Percentiles rank a stretch among this genome's conserved stretches.
These are phyloP conservation scores for Caenorhabditis virilis DNA, from an alignment of 2,888 invertebrate genomes.

Conservation along the genomic window DNA sequence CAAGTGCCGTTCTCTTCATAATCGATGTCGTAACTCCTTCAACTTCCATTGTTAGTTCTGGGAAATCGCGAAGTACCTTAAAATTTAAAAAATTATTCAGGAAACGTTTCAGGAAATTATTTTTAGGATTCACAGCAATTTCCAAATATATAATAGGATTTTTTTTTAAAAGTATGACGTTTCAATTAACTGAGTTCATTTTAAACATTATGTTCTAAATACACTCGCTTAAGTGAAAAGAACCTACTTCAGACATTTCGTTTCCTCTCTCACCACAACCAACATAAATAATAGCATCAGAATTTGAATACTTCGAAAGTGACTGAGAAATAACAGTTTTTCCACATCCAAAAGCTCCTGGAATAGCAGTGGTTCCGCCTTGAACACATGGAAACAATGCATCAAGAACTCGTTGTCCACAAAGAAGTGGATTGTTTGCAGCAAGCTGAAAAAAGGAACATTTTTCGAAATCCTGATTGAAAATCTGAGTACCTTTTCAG, in stretches of 20 bases:
- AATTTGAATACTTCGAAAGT: conserved; percentile 97
- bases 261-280: conserved; percentile 99
- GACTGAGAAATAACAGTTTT: conserved; percentile 99
- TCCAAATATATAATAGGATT: no score
- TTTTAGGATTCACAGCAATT: no score
- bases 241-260: conserved; percentile 90
- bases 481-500: conserved; percentile 83
- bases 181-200: no score
- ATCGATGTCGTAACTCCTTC: conserved; percentile 91
- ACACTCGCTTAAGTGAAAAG: not conserved
- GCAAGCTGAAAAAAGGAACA: conserved; percentile 74
- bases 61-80: conserved; percentile 84
- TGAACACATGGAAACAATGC: conserved; percentile 88
- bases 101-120: no score
- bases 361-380: conserved; percentile 68
- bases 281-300: conserved; percentile 98
- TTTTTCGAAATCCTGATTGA: not conserved
- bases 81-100: not conserved
- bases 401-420: conserved; percentile 96
- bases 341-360: conserved; percentile 95
- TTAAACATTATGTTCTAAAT: no score
- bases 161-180: no score
- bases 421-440: conserved; percentile 94
- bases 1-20: conserved; percentile 98
- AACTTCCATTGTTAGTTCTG: conserved; percentile 93